Percentiles rank a stretch among this genome's conserved stretches.
Evolutionary conservation across 2,113 vertebrate genomes (phyloP).

Genomic region (Campylomormyrus numenius): DNA sequence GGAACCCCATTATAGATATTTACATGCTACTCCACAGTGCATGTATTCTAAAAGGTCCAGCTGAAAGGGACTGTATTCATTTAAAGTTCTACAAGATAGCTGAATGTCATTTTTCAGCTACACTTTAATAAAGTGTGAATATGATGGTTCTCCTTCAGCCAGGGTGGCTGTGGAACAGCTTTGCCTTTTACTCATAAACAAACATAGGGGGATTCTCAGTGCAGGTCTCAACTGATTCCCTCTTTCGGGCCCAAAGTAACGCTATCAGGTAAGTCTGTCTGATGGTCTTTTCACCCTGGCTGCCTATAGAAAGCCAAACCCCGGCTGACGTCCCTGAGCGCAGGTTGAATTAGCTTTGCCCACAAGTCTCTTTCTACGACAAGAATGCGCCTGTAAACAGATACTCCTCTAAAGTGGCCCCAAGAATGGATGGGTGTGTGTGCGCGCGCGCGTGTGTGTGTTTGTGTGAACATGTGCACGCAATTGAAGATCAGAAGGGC

Average conservation of each 20-base stretch:
- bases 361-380: slow-evolving; percentile 2
- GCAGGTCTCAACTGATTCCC: slow-evolving; percentile 12
- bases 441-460: slow-evolving; percentile 1
- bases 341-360: slow-evolving; percentile 14
- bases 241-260: slow-evolving; percentile 19
- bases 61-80: not conserved
- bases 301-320: slow-evolving; percentile 6
- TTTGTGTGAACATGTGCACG: not conserved
- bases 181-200: slow-evolving; percentile 31
- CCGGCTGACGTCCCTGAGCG: not conserved
- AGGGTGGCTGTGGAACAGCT: slow-evolving; percentile 1
- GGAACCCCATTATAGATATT: not conserved
- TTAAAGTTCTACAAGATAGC: not conserved
- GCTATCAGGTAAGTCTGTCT: slow-evolving; percentile 20
- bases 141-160: not conserved
- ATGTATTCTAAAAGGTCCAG: not conserved
- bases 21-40: not conserved
- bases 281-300: slow-evolving; percentile 1
- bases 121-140: not conserved
- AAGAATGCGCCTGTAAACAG: slow-evolving; percentile 32
- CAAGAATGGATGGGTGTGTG: not conserved
- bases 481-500: not conserved
- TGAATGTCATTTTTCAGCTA: not conserved
- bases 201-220: slow-evolving; percentile 4
- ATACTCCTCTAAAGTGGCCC: slow-evolving; percentile 22